phyloP scores from a whole-genome alignment of 2,888 invertebrate species.

The Xanthia togata region DNA sequence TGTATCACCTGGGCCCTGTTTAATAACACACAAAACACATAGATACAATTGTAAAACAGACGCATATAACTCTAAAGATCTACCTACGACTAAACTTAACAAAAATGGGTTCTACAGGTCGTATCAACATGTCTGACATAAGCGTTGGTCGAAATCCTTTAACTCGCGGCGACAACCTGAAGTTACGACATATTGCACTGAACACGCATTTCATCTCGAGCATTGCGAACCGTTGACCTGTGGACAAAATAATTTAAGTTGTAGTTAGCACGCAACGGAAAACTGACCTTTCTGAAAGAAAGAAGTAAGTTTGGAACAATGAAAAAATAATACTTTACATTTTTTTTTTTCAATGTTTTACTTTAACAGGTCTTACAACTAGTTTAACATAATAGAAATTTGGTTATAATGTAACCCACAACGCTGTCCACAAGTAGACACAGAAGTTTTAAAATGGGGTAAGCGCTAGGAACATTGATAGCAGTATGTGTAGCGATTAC shows the following conservation, averaged over 20 bases:
- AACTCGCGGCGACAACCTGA: conserved; percentile 85
- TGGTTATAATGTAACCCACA: too few species aligned
- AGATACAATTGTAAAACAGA: too few species aligned
- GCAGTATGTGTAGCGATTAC: too few species aligned
- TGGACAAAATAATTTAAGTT: conserved; percentile 5
- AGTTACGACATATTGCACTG: conserved; percentile 88
- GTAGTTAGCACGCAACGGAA: background rate
- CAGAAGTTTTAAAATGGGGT: too few species aligned
- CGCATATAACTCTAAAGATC: background rate
- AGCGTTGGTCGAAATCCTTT: conserved; percentile 83
- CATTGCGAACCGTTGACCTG: conserved; percentile 93
- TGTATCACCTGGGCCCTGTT: too few species aligned
- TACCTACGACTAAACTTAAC: conserved; percentile 74
- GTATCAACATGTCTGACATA: conserved; percentile 86
- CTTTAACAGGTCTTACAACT: too few species aligned
- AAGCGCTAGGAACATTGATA: too few species aligned
- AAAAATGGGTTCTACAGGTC: conserved; percentile 81
- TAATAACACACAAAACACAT: too few species aligned
- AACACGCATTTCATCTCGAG: conserved; percentile 92
- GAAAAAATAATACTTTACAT: background rate
- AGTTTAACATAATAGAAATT: too few species aligned
- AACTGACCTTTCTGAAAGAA: background rate
- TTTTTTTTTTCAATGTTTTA: background rate
- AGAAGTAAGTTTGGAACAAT: background rate
- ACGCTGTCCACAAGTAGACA: too few species aligned